Base-by-base conservation (phyloP, 2,888 invertebrate genomes). In the Shargacucullia verbasci region DNA sequence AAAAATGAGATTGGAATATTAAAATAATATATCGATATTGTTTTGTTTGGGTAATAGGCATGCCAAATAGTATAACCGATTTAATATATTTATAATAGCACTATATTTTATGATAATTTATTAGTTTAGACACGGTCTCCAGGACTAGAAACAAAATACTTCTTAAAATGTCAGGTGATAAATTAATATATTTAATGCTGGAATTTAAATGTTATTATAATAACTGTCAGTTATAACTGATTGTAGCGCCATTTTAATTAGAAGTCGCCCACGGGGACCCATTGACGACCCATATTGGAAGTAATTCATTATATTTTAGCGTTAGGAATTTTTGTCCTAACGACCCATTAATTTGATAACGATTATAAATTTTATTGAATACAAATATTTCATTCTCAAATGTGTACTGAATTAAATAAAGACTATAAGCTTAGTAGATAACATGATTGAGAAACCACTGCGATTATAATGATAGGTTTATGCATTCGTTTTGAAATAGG, bases 201-300 rank as follows among this genome's bases (percentile, higher is more conserved):
- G n/a, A 44, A 59, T 55, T 55, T 38, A 20, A 53, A 65, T 55
- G 15, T 52, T 61, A 66, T 74, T 65, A 44, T 52, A 35, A 49
- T 61, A 60, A 46, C 45, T 64, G 64, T 59, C 63, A 44, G 50
- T 39, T 67, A 41, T 49, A 55, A 60, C 27, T 48, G 56, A 61
- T 67, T 41, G 41, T 66, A 9, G 41, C 39, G 38, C 45, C 48
- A 38, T 68, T 64, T 62, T 63, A 65, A 66, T 66, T 65, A 65
- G 37, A 15, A 40, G 5, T 11, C 70, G 50, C 73, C 76, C 60
- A 73, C 73, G 6, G n/a, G 31, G 20, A 11, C 2, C 12, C 14
- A 14, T 46, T 54, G 9, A 7, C 33, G 35, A 39, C 31, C 60
- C 50, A 37, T 72, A 41, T 54, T 38, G 27, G 73, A 25, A 45